Evolutionary conservation across 2,113 vertebrate species (phyloP), one percentile per base, ranked within the genome.

Genomic region (Indri indri): DNA sequence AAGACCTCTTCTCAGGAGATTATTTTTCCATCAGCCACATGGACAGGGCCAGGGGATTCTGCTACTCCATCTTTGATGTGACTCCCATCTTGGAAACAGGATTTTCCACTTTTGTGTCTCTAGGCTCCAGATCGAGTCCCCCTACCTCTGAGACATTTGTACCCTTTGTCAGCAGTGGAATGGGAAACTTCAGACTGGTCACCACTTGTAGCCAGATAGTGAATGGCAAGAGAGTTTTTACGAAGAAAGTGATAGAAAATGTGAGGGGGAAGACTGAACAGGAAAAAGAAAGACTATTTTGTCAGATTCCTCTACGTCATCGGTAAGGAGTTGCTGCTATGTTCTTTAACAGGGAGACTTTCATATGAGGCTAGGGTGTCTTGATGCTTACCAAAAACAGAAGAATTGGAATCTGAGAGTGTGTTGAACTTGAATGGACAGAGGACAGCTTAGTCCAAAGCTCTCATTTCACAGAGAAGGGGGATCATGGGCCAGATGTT

Each of bases 81-180:
- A 97, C 85, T 65, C 95, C 98, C 91, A n/a, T 98, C 86, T 76
- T 88, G 88, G 97, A 97, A 96, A 96, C 98, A 76, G 97, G 97
- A 79, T 98, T 98, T 97, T 98, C 98, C 95, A 98, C 97, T 50
- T 98, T 98, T 96, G 97, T 94, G 74, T 96, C 97, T 37, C 89
- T 68, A 71, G 86, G 88, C 23, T 86, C 89, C 74, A 95, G 81
- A 63, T 66, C 79, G 70, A 59, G 47, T 96, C 47, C 90, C 86
- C 76, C 50, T 81, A 90, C 97, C 66, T 97, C 92, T n/a, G 85
- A 47, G 50, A 74, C 71, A 68, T 88, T 96, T 85, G 88, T 97
- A 42, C 98, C 74, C 8, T 95, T 98, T 80, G 97, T 97, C 76
- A 96, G 79, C 93, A 97, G 70, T 54, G 94, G 97, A 27, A 98